Base-by-base conservation (phyloP, 2,113 vertebrate species). In the Eonycteris spelaea region DNA sequence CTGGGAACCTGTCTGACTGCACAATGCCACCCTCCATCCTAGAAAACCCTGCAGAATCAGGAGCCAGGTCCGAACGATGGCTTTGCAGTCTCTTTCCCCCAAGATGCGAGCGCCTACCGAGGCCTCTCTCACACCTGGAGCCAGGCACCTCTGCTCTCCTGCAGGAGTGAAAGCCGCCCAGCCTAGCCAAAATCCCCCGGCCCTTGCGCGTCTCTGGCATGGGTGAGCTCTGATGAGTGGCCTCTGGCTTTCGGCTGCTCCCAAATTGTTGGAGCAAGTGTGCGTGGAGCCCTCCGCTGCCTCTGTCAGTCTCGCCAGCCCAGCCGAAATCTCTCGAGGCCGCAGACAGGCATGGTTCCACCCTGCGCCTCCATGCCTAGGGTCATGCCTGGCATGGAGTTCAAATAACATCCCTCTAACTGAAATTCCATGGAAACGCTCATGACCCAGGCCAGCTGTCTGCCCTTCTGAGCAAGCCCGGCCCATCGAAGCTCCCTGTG, bases 21-120 rank as follows among this genome's bases (percentile, higher is more conserved):
- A 2, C 18, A 0, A 1, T 11, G 12, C 11, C 30, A 43, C 16
- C 12, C 57, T 15, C 68, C 3, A 10, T 2, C 38, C 35, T 30
- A 33, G n/a, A 43, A 83, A 51, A 30, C 45, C 28, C 10, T 5
- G 15, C 14, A 15, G 73, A 73, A 12, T 22, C 14, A n/a, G 40
- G 4, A 28, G 30, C 21, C 9, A 2, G 28, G 38, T 40, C 30
- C 55, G 30, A 40, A 28, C 8, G 38, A 28, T 6, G 21, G 3
- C 19, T 43, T 18, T 53, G 13, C 0, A 10, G 33, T 9, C 51
- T 74, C 8, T 19, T 4, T 1, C 0, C 5, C 0, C 18, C 9
- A 7, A 38, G 63, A n/a, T 9, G 11, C 5, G 26, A 6, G 22
- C 4, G 26, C 26, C 12, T 5, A 1, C 28, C 30, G 59, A 6